A percentile compares a stretch with the other conserved stretches of the same genome.
Evolutionary conservation across 2,888 invertebrate genomes (phyloP).

Genomic region (Choreutis nemorana): DNA sequence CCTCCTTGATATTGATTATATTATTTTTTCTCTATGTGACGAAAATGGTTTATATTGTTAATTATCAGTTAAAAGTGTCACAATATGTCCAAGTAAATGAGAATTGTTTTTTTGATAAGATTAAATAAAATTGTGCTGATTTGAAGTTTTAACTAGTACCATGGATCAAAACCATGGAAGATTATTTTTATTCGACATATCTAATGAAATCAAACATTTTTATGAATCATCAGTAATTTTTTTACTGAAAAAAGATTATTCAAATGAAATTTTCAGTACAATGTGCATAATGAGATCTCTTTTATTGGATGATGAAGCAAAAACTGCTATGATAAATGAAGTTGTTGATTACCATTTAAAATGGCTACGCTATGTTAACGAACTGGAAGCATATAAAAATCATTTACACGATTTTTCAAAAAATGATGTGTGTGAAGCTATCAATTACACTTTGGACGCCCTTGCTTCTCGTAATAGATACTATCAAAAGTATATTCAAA

Average conservation of each 20-base stretch:
- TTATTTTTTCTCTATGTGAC: no score
- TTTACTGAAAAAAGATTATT: slow-evolving; percentile 39
- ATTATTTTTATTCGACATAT: slow-evolving; percentile 38
- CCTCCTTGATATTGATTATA: no score
- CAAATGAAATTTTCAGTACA: slow-evolving; percentile 35
- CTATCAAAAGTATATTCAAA: slow-evolving; percentile 37
- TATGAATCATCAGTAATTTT: slow-evolving; percentile 47
- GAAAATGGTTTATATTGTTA: no score
- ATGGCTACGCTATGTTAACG: slow-evolving; percentile 42
- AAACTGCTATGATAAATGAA: slow-evolving; percentile 22
- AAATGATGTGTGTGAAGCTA: slow-evolving; percentile 32
- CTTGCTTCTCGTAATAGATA: slow-evolving; percentile 34
- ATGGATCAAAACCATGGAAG: no score
- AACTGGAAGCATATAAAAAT: slow-evolving; percentile 34
- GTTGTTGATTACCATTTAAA: slow-evolving; percentile 46
- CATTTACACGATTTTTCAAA: slow-evolving; percentile 19
- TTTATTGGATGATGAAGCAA: slow-evolving; percentile 17
- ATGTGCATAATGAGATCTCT: slow-evolving; percentile 33
- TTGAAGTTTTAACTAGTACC: no score
- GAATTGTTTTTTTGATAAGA: no score
- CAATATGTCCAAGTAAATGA: no score
- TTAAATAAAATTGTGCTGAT: no score
- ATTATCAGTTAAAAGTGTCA: no score
- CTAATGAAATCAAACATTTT: slow-evolving; percentile 41
- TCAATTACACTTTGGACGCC: slow-evolving; percentile 42